These are phyloP conservation scores for Lydus trimaculatus DNA, from an alignment of 2,888 invertebrate genomes.

Conservation along the genomic window DNA sequence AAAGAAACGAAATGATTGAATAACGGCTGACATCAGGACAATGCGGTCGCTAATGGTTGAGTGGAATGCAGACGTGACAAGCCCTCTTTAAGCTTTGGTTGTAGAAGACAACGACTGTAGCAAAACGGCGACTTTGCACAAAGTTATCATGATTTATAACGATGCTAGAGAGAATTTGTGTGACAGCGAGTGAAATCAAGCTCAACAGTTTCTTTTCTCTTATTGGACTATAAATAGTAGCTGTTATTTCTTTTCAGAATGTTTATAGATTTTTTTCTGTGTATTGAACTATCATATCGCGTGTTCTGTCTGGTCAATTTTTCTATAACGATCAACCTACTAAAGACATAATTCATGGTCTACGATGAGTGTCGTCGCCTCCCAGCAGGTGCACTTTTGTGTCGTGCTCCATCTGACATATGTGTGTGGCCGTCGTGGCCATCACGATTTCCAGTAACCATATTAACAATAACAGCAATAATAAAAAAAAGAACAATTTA, in stretches of 20 bases:
- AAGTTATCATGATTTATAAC: constrained; percentile 9
- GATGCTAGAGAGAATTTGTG: not conserved
- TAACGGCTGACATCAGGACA: constrained; percentile 58
- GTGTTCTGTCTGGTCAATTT: constrained; percentile 11
- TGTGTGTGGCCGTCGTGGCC: constrained; percentile 48
- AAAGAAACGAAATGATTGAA: constrained; percentile 55
- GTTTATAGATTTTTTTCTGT: not conserved
- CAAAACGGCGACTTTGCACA: constrained; percentile 11
- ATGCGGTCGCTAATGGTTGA: constrained; percentile 46
- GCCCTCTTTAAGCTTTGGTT: constrained; percentile 39
- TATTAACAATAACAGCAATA: constrained; percentile 1
- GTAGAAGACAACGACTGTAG: constrained; percentile 1
- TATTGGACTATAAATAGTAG: not conserved
- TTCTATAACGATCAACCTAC: constrained; percentile 15
- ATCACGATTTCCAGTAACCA: constrained; percentile 46
- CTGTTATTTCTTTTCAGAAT: not conserved
- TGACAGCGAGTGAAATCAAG: constrained; percentile 1
- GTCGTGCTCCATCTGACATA: constrained; percentile 51
- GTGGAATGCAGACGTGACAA: constrained; percentile 53
- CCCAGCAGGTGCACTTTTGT: constrained; percentile 52
- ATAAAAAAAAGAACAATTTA: not conserved
- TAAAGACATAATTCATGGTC: constrained; percentile 46
- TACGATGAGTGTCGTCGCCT: constrained; percentile 51
- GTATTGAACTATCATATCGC: not conserved
- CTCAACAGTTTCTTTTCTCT: not conserved